phyloP scores from a whole-genome alignment of 2,797 vertebrate genomes.

The Brachymystax lenok region DNA sequence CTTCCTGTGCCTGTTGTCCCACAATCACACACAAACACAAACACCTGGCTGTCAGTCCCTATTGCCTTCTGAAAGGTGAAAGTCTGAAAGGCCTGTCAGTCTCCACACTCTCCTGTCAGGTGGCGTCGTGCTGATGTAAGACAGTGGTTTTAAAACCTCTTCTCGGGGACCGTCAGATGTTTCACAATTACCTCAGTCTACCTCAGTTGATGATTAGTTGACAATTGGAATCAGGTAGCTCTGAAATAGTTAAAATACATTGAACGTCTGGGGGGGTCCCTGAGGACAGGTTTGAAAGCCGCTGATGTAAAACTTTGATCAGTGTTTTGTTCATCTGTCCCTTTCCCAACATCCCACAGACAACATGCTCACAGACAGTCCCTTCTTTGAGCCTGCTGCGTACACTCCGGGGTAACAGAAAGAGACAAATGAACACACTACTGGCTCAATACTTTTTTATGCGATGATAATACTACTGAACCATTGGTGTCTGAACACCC shows the following conservation, averaged over 20 bases:
- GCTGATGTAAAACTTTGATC: no score
- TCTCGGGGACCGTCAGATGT: no score
- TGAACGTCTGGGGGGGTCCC: no score
- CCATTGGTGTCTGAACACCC: conserved; percentile 42
- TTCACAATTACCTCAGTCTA: no score
- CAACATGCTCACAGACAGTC: background rate
- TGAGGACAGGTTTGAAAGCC: no score
- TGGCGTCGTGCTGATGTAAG: background rate
- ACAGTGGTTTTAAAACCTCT: background rate
- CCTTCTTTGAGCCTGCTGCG: background rate
- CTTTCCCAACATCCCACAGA: background rate
- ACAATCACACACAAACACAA: conserved; percentile 22
- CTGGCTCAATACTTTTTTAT: background rate
- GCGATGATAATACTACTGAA: background rate
- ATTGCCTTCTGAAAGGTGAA: background rate
- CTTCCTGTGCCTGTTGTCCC: conserved; percentile 89
- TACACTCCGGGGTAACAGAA: background rate
- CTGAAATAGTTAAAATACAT: no score
- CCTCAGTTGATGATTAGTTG: no score
- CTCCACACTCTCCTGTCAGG: background rate
- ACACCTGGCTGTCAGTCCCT: background rate
- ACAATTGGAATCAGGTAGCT: no score
- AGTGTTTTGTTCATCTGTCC: no score
- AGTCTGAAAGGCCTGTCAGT: no score
- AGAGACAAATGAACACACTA: background rate